phyloP scores from a whole-genome alignment of 2,797 vertebrate species.

The Silurus lanzhouensis region DNA sequence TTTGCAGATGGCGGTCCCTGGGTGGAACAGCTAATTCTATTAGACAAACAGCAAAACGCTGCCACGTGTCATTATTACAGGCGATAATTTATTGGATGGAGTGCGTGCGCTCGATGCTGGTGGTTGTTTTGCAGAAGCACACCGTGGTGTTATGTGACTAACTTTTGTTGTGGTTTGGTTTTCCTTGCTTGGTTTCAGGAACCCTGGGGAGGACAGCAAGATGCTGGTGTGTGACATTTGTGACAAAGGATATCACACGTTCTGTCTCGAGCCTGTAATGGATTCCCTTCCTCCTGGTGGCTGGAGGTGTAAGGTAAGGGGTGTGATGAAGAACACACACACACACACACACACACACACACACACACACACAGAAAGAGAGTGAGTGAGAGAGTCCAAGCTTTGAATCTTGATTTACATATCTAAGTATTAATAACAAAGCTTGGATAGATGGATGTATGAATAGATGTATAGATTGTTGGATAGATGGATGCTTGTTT shows the following conservation, averaged over 20 bases:
- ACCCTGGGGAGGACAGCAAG: conserved; percentile 83
- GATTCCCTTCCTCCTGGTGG: conserved; percentile 81
- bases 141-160: neutral
- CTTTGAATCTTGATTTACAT: too few species aligned
- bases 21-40: conserved; percentile 38
- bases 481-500: too few species aligned
- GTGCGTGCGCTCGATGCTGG: neutral
- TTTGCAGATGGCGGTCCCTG: conserved; percentile 26
- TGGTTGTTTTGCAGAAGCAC: neutral
- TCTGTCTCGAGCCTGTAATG: conserved; percentile 90
- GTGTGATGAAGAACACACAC: neutral
- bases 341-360: conserved; percentile 1
- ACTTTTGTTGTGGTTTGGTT: neutral
- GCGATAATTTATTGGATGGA: conserved; percentile 3
- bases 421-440: too few species aligned
- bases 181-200: conserved; percentile 67
- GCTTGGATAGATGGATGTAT: too few species aligned
- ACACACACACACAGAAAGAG: neutral
- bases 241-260: conserved; percentile 92
- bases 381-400: too few species aligned
- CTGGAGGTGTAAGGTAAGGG: conserved; percentile 92
- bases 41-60: conserved; percentile 17
- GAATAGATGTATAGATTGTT: too few species aligned
- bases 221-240: conserved; percentile 92
- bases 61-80: conserved; percentile 1